Percentiles rank a stretch among this genome's conserved stretches.
Evolutionary conservation across 2,113 vertebrate genomes (phyloP).

Genomic region (Pterocles gutturalis): DNA sequence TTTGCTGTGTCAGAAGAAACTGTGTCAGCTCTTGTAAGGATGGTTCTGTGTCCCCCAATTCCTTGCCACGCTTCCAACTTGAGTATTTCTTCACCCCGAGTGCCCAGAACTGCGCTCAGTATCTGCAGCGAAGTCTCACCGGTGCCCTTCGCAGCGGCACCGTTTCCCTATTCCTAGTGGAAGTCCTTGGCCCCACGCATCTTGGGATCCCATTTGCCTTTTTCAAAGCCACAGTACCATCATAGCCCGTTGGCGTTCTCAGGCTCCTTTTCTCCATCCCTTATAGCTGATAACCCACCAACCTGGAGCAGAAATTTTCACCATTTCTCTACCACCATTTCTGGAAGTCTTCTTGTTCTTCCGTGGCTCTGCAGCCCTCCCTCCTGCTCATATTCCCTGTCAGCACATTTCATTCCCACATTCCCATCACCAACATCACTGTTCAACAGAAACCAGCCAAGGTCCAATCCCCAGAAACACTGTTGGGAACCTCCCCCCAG

Average conservation of each 20-base stretch:
- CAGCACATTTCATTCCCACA: background rate
- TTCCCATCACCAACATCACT: background rate
- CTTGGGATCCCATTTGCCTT: background rate
- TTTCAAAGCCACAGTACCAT: background rate
- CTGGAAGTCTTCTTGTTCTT: background rate
- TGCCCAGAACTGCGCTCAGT: background rate
- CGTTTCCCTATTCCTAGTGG: background rate
- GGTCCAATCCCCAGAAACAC: background rate
- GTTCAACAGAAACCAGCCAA: background rate
- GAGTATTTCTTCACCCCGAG: rapidly evolving
- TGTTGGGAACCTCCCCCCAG: background rate
- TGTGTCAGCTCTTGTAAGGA: background rate
- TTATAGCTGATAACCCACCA: background rate
- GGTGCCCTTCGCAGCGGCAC: background rate
- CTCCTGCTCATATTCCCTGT: background rate
- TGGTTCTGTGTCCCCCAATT: background rate
- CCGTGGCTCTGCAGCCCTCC: background rate
- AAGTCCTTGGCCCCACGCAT: background rate
- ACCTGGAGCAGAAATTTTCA: background rate
- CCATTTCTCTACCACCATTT: background rate
- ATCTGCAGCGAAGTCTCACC: background rate
- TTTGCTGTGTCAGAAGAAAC: rapidly evolving
- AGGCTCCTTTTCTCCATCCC: background rate
- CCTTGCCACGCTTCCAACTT: rapidly evolving
- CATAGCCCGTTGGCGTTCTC: background rate